phyloP scores from a whole-genome alignment of 2,113 vertebrate genomes.

The Callipepla californica region DNA sequence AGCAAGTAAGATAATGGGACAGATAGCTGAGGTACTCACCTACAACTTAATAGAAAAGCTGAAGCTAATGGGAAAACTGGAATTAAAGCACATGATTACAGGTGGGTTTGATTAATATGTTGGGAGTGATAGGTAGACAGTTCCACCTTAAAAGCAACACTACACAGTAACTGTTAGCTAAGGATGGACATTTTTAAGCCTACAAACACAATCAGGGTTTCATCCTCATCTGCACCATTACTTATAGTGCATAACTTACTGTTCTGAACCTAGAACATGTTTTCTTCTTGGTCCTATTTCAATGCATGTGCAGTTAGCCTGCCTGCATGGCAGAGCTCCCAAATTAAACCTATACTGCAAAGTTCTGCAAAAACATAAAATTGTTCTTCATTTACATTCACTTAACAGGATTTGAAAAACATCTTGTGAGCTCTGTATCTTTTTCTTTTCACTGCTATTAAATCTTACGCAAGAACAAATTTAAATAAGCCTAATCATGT shows the following conservation, averaged over 20 bases:
- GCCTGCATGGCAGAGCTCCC: background rate
- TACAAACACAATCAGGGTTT: background rate
- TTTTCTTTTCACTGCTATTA: background rate
- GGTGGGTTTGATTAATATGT: background rate
- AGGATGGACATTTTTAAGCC: background rate
- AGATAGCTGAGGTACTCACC: background rate
- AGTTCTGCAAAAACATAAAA: background rate
- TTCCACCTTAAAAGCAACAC: background rate
- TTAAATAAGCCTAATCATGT: background rate
- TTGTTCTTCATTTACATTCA: background rate
- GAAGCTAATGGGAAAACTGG: background rate
- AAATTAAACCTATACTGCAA: background rate
- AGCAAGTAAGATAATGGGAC: background rate
- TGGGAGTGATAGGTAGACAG: background rate
- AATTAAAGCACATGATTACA: background rate
- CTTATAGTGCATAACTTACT: background rate
- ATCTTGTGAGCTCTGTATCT: background rate
- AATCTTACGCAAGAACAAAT: background rate
- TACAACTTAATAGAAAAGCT: background rate
- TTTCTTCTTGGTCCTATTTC: no score
- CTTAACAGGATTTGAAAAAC: background rate
- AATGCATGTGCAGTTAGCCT: background rate
- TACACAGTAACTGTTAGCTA: background rate
- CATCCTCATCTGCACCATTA: background rate
- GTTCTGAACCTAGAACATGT: background rate